A percentile compares a stretch with the other conserved stretches of the same genome.
These are phyloP conservation scores for Aricia artaxerxes DNA, from an alignment of 2,888 invertebrate species.

Conservation along the genomic window DNA sequence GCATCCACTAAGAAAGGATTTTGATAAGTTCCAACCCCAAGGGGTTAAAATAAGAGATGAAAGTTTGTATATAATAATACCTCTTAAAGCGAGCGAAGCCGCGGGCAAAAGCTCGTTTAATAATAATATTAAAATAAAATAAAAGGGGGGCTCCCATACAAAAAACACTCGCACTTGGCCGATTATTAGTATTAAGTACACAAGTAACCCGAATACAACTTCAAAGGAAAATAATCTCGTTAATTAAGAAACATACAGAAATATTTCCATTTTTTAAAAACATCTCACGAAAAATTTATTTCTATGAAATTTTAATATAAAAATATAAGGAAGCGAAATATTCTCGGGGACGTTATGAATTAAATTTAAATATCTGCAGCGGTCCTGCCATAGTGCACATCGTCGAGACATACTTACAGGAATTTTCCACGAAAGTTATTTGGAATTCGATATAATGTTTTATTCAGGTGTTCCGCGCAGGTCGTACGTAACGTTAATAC, in stretches of 20 bases:
- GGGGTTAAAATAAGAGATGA: no score
- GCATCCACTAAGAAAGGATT: no score
- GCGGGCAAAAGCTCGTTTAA: no score
- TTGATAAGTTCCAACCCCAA: no score
- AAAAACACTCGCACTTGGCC: no score
- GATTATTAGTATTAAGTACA: not conserved
- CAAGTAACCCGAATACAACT: not conserved
- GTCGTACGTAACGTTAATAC: slow-evolving; percentile 23
- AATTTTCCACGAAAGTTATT: slow-evolving; percentile 22
- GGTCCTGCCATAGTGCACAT: not conserved
- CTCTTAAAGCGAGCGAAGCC: no score
- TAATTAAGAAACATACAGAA: slow-evolving; percentile 10
- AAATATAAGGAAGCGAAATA: slow-evolving; percentile 7
- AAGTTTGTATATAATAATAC: no score
- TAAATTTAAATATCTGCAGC: slow-evolving; percentile 25
- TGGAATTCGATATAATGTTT: slow-evolving; percentile 25
- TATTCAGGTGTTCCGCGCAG: slow-evolving; percentile 23
- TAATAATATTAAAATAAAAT: no score
- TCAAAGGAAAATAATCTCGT: not conserved
- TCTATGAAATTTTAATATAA: not conserved
- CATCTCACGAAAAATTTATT: not conserved
- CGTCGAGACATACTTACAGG: not conserved
- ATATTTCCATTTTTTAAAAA: slow-evolving; percentile 9
- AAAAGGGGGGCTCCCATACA: no score
- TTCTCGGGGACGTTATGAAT: not conserved